These are phyloP conservation scores for Amblyjoppa proteus DNA, from an alignment of 2,888 invertebrate species.

Conservation along the genomic window DNA sequence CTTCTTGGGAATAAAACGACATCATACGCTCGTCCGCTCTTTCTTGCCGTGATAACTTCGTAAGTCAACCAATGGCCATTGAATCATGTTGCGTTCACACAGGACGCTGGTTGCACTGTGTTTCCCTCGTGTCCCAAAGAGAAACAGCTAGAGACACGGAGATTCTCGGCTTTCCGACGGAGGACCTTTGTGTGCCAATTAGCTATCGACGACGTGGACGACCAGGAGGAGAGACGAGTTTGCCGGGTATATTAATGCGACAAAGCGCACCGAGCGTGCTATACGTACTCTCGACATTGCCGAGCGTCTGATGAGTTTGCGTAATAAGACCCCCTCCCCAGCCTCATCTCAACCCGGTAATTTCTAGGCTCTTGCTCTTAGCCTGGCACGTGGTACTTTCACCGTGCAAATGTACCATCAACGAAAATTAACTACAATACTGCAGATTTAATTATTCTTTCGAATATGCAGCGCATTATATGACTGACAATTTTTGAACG, in stretches of 20 bases:
- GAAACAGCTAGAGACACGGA: constrained; percentile 14
- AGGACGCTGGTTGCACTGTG: neutral
- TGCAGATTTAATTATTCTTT: neutral
- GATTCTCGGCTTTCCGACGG: constrained; percentile 21
- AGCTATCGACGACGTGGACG: constrained; percentile 35
- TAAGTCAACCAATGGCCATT: neutral
- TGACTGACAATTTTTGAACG: neutral
- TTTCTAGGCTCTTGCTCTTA: constrained; percentile 16
- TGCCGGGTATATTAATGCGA: constrained; percentile 47
- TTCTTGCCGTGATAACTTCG: too few relatives aligned
- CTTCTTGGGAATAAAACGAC: too few relatives aligned
- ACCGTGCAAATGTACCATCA: neutral
- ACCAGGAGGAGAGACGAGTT: constrained; percentile 23
- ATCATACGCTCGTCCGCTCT: too few relatives aligned
- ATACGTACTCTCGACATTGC: constrained; percentile 23
- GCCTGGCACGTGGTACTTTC: constrained; percentile 21
- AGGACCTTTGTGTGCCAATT: constrained; percentile 28
- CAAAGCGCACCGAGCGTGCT: constrained; percentile 1
- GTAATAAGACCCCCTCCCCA: neutral
- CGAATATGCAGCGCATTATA: neutral
- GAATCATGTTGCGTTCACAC: neutral
- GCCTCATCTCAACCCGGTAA: constrained; percentile 4
- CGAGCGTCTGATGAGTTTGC: constrained; percentile 34
- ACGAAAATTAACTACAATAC: neutral
- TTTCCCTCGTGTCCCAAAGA: constrained; percentile 8